Percentiles rank a stretch among this genome's conserved stretches.
These are phyloP conservation scores for Frankliniella intonsa DNA, from an alignment of 2,888 invertebrate species.

Conservation along the genomic window DNA sequence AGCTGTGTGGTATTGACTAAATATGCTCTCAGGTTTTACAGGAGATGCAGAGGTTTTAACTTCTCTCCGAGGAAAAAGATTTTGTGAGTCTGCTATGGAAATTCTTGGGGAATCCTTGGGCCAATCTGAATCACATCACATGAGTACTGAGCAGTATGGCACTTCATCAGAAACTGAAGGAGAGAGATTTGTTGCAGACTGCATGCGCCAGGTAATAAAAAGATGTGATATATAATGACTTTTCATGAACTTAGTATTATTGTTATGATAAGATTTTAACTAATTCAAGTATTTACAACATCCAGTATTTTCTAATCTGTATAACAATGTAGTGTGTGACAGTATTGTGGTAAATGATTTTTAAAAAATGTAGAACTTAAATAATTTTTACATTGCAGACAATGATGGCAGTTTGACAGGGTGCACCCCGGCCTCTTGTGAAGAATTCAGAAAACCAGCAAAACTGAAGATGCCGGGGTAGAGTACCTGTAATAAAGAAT, in stretches of 20 bases:
- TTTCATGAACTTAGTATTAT: too few species aligned
- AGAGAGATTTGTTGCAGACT: constrained; percentile 60
- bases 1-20: not conserved
- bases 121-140: constrained; percentile 40
- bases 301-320: too few species aligned
- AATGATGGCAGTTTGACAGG: constrained; percentile 19
- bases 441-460: not conserved
- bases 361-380: too few species aligned
- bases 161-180: constrained; percentile 52
- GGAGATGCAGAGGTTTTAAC: constrained; percentile 60
- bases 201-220: constrained; percentile 56
- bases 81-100: constrained; percentile 58
- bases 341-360: too few species aligned
- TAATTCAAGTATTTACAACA: too few species aligned
- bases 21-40: constrained; percentile 27
- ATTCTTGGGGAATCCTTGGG: constrained; percentile 51
- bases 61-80: constrained; percentile 60
- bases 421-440: constrained; percentile 17
- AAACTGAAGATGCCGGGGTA: not conserved
- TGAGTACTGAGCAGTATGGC: constrained; percentile 47
- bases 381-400: not conserved
- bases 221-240: too few species aligned
- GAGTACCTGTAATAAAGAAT: not conserved
- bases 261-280: too few species aligned
- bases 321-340: too few species aligned